Conservation (phyloP, 2,888 invertebrate genomes). For the Argynnis bischoffii region DNA sequence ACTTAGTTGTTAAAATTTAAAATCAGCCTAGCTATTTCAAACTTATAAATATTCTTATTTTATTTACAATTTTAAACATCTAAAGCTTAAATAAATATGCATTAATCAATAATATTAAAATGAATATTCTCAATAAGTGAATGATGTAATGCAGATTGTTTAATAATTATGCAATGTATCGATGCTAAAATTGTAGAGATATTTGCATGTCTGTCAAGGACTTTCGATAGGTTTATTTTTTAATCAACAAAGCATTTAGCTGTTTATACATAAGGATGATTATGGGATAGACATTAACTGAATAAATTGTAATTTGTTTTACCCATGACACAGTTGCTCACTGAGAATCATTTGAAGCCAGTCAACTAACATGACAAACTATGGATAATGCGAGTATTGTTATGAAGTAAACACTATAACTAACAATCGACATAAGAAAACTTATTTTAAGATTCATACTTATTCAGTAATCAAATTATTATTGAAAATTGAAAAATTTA, state of each 20-base stretch:
- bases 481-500: too few species aligned
- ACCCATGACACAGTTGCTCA: slow-evolving; percentile 63
- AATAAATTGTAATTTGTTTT: slow-evolving; percentile 47
- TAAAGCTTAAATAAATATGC: too few species aligned
- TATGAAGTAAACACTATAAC: slow-evolving; percentile 9
- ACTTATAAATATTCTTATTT: too few species aligned
- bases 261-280: neutral
- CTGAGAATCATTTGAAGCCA: slow-evolving; percentile 27
- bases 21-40: too few species aligned
- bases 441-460: neutral
- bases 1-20: too few species aligned
- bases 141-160: too few species aligned
- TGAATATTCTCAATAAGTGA: too few species aligned
- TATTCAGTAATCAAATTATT: neutral
- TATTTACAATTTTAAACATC: too few species aligned
- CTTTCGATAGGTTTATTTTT: neutral
- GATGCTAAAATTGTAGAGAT: neutral
- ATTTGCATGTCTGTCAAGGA: neutral
- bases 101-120: too few species aligned
- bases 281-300: neutral
- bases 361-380: slow-evolving; percentile 6
- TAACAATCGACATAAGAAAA: slow-evolving; percentile 3
- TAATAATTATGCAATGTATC: too few species aligned
- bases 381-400: slow-evolving; percentile 4
- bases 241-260: neutral